Conservation (phyloP, 2,888 invertebrate genomes). For the Cryptosula pallasiana region DNA sequence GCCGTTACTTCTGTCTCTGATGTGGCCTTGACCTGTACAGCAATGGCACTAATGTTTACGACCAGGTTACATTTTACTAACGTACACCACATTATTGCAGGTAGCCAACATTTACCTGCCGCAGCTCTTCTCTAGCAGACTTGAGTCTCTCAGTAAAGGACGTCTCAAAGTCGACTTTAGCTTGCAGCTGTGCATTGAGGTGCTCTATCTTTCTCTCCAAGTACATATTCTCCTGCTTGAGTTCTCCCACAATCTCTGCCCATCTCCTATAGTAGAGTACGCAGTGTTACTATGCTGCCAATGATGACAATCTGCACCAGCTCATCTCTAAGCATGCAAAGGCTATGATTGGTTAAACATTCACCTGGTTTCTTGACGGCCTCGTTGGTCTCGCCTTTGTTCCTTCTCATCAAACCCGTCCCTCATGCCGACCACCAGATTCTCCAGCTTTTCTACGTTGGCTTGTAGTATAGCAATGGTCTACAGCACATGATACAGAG, state of each 20-base stretch:
- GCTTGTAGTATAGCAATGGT: slow-evolving; percentile 50
- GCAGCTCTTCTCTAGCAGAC: not conserved
- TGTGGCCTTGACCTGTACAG: not conserved
- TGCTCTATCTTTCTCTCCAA: slow-evolving; percentile 33
- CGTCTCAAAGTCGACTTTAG: slow-evolving; percentile 1
- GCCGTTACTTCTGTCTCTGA: not conserved
- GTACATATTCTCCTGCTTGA: slow-evolving; percentile 28
- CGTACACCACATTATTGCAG: too few relatives aligned
- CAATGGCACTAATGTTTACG: not conserved
- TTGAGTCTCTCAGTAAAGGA: slow-evolving; percentile 5
- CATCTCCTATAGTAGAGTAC: slow-evolving; percentile 21
- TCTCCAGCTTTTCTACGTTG: slow-evolving; percentile 30
- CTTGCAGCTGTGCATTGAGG: slow-evolving; percentile 31
- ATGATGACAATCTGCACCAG: too few relatives aligned
- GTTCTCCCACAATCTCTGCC: slow-evolving; percentile 24
- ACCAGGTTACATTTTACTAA: not conserved
- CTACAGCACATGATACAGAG: too few relatives aligned
- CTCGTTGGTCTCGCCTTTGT: slow-evolving; percentile 6
- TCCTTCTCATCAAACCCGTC: slow-evolving; percentile 26
- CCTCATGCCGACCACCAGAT: slow-evolving; percentile 31
- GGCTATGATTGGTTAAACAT: too few relatives aligned
- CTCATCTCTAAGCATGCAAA: too few relatives aligned
- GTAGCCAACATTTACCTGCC: too few relatives aligned
- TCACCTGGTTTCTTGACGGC: slow-evolving; percentile 22
- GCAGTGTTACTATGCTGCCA: too few relatives aligned